Percentiles rank a stretch among this genome's conserved stretches.
These are phyloP conservation scores for Myripristis murdjan DNA, from an alignment of 2,797 vertebrate genomes.

Conservation along the genomic window DNA sequence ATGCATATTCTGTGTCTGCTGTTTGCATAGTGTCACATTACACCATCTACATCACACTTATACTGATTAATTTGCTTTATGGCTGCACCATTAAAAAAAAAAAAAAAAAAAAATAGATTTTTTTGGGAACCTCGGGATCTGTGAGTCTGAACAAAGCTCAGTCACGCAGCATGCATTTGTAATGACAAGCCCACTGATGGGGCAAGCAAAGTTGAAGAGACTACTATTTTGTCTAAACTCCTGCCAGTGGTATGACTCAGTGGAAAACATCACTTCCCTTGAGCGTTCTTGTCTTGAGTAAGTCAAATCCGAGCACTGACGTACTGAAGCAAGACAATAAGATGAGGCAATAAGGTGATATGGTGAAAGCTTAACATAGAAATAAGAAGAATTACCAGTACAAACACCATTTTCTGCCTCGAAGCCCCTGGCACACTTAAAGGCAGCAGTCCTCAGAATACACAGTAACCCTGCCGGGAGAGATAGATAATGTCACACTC, in stretches of 20 bases:
- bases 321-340: background rate
- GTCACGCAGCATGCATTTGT: no score
- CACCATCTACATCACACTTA: no score
- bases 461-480: constrained; percentile 49
- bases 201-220: background rate
- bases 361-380: constrained; percentile 6
- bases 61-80: no score
- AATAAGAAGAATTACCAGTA: constrained; percentile 52
- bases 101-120: no score
- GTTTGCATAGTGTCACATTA: no score
- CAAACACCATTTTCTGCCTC: fast-evolving
- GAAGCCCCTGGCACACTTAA: fast-evolving
- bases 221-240: background rate
- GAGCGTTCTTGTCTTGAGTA: background rate
- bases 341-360: background rate
- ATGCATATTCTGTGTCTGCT: no score
- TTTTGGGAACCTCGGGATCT: no score
- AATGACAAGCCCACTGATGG: no score
- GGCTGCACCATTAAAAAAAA: no score
- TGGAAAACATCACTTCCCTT: background rate
- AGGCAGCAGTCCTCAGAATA: background rate
- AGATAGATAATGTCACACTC: constrained; percentile 1
- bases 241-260: background rate
- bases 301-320: background rate
- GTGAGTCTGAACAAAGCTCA: no score